Conservation (phyloP, 1,140 invertebrate species). For the Coenobita brevimanus region DNA sequence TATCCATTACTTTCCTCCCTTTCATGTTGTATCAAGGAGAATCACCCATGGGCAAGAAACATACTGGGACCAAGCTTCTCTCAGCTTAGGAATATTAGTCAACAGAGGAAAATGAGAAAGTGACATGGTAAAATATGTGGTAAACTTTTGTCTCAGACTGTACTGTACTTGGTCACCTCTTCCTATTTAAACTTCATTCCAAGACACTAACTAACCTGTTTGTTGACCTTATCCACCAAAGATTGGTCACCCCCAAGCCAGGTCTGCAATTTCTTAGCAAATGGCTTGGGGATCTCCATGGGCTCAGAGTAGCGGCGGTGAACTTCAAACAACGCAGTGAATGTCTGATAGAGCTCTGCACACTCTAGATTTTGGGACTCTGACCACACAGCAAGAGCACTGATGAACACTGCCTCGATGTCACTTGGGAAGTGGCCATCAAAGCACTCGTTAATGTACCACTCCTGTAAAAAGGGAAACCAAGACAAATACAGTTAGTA, state of each 20-base stretch:
- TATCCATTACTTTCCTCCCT: too few relatives aligned
- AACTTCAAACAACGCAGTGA: conserved; percentile 5
- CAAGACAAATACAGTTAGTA: too few relatives aligned
- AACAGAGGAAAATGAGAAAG: too few relatives aligned
- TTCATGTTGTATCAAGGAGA: too few relatives aligned
- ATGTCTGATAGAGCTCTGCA: neutral
- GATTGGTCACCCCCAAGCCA: neutral
- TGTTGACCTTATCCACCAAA: neutral
- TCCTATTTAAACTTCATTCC: too few relatives aligned
- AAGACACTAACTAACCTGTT: neutral
- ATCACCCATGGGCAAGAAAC: too few relatives aligned
- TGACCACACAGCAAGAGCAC: conserved; percentile 24
- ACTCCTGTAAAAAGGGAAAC: conserved; percentile 50
- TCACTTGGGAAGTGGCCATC: conserved; percentile 26
- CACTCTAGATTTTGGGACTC: conserved; percentile 37
- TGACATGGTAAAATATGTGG: too few relatives aligned
- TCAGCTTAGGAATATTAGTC: too few relatives aligned
- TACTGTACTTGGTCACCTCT: too few relatives aligned
- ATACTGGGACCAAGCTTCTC: too few relatives aligned
- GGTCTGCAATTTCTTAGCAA: neutral
- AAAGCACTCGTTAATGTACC: conserved; percentile 45
- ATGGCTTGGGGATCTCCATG: neutral
- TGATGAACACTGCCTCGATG: conserved; percentile 36
- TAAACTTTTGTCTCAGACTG: too few relatives aligned
- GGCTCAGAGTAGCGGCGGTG: conserved; percentile 9